Evolutionary conservation across 2,888 invertebrate species (phyloP).

Genomic region (Cheilosia pagana): DNA sequence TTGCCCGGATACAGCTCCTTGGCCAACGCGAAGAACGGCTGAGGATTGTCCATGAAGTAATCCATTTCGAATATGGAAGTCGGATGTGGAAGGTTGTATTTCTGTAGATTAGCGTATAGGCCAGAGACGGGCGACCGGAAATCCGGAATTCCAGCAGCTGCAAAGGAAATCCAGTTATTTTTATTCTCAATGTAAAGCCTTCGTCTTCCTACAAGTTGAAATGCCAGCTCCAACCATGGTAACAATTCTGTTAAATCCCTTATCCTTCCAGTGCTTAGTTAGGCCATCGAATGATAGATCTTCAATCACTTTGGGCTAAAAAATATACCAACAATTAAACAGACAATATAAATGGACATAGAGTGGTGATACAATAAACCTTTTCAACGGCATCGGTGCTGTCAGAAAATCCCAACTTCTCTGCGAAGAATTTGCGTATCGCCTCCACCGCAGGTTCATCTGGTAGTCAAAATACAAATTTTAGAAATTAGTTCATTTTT

Average conservation of each 20-base stretch:
- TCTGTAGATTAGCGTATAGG: constrained; percentile 94
- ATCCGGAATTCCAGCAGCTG: constrained; percentile 93
- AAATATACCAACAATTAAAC: constrained; percentile 1
- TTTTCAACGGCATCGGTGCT: constrained; percentile 74
- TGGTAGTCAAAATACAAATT: constrained; percentile 2
- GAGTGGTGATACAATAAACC: constrained; percentile 26
- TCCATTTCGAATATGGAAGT: constrained; percentile 96
- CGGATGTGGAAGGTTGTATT: constrained; percentile 95
- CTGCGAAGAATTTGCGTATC: constrained; percentile 87
- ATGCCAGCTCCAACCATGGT: constrained; percentile 98
- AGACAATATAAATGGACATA: neutral
- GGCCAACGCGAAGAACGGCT: constrained; percentile 96
- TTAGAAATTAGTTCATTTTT: neutral
- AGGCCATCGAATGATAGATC: constrained; percentile 91
- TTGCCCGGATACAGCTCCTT: constrained; percentile 94
- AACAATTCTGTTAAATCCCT: constrained; percentile 92
- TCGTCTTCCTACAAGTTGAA: constrained; percentile 92
- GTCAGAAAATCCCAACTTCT: constrained; percentile 86
- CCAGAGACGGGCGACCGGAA: constrained; percentile 97
- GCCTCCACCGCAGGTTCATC: constrained; percentile 85
- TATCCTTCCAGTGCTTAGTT: constrained; percentile 90
- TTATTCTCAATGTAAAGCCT: neutral
- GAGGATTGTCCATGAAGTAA: constrained; percentile 94
- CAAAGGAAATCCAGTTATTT: constrained; percentile 21
- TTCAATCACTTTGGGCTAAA: constrained; percentile 85